Base-by-base conservation (phyloP, 2,797 vertebrate genomes). In the Austrolebias charrua region DNA sequence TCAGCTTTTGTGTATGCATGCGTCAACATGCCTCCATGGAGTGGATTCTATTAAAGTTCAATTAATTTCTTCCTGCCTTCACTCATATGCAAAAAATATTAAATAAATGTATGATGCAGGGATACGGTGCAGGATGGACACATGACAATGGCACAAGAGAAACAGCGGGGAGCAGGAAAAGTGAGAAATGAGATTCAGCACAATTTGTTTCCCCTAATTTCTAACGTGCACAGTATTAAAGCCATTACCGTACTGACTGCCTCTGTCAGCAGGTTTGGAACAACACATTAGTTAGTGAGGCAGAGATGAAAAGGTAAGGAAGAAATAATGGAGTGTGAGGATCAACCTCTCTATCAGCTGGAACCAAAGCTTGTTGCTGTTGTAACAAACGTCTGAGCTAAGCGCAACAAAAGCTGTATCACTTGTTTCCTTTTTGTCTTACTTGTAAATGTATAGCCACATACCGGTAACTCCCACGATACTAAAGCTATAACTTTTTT, bases 241-340 rank as follows among this genome's bases (percentile, higher is more conserved):
- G 79, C 81, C 89, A 91, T 92, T 92, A 91, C 69, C 53, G 72
- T 92, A 91, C 69, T 54, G 72, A 73, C 75, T 88, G 88, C 85
- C 60, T 89, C 85, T 71, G 90, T 93, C 91, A 92, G 91, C 91
- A 67, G 24, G 49, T 90, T 89, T 80, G 77, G 66, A 84, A 82
- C 80, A 90, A 88, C 87, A 86, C 85, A 88, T 91, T 90, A 90
- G 86, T 88, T 89, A 86, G 79, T 43, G 19, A 20, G 35, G 65
- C 71, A 19, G 73, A 40, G 74, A 73, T 51, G 78, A 65, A 42
- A 72, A 29, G 58, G 55, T 47, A 44, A 29, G 42, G 56, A 58
- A 51, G 59, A 1, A 73, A 58, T 70, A 78, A 73, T 43, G 66
- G 33, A 45, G 53, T 51, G 56, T 52, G 51, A 51, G 67, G 78